Conservation (phyloP, 2,113 vertebrate genomes). For the Pionites leucogaster region DNA sequence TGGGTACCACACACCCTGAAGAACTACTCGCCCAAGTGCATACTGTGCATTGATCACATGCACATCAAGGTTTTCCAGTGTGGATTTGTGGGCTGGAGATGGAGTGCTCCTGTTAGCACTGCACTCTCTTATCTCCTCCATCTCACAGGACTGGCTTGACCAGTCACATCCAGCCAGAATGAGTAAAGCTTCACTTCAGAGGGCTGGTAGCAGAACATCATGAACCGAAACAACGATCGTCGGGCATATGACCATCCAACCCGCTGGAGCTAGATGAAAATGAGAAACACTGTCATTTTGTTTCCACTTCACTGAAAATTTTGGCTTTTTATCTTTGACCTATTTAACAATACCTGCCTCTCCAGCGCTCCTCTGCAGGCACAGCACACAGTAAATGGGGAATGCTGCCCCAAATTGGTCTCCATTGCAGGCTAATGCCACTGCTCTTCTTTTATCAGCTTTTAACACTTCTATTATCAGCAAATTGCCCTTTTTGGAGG, state of each 20-base stretch:
- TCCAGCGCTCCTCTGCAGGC: not conserved
- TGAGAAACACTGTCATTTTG: not conserved
- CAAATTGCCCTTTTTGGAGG: not conserved
- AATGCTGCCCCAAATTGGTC: not conserved
- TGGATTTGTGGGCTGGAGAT: not conserved
- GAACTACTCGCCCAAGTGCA: not conserved
- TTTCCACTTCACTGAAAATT: not conserved
- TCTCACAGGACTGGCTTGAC: accelerated
- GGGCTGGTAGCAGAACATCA: not conserved
- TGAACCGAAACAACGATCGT: not conserved
- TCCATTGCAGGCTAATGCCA: not conserved
- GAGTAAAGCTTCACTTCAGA: not conserved
- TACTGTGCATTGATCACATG: accelerated
- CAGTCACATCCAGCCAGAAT: not conserved
- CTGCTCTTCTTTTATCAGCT: not conserved
- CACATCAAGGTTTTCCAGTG: accelerated
- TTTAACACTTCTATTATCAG: not conserved
- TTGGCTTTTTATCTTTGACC: not conserved
- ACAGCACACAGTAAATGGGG: not conserved
- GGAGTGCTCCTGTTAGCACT: not conserved
- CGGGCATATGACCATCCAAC: not conserved
- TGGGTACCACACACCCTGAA: accelerated
- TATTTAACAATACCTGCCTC: not conserved
- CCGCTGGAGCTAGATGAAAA: not conserved
- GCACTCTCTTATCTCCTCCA: not conserved